Base-by-base conservation (phyloP, 2,113 vertebrate genomes). In the Motacilla tschutschensis region DNA sequence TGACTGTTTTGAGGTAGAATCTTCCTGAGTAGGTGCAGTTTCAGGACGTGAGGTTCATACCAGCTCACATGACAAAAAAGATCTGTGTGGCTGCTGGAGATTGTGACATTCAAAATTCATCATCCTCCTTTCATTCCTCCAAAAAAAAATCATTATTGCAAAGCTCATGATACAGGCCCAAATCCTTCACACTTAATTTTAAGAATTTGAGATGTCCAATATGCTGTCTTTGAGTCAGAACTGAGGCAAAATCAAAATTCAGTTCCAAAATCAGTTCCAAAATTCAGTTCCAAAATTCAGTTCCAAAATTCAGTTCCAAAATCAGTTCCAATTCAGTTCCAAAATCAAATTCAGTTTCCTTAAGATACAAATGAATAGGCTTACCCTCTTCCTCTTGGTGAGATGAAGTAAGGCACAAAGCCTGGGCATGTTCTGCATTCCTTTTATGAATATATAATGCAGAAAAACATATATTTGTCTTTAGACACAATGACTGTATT, bases 201-300 rank as follows among this genome's bases (percentile, higher is more conserved):
- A 63, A 70, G 20, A 29, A 46, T 26, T 10, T 87, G 14, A 63
- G 14, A 18, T 51, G 2, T 41, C 26, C 17, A 51, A 63, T 70
- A 35, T 0, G 0, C 7, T 48, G 9, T 8, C 14, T 73, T 69
- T 54, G 31, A 28, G 10, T 48, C 35, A 62, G 33, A 62, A 77
- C 22, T 57, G 24, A 58, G 13, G 14, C 17, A n/a, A n/a, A n/a
- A n/a, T n/a, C n/a, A n/a, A n/a, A n/a, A n/a, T n/a, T n/a, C n/a
- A n/a, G n/a, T 1, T 51, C 33, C 17, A 40, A 80, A 83, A 20
- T 15, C 1, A n/a, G n/a, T n/a, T n/a, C n/a, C n/a, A n/a, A 0
- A 66, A 81, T 81, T 74, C 26, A 33, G 8, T 71, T 86, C n/a
- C n/a, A n/a, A n/a, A n/a, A n/a, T n/a, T n/a, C n/a, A n/a, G n/a